These are phyloP conservation scores for Tetranychus piercei DNA, from an alignment of 2,888 invertebrate genomes.

Conservation along the genomic window DNA sequence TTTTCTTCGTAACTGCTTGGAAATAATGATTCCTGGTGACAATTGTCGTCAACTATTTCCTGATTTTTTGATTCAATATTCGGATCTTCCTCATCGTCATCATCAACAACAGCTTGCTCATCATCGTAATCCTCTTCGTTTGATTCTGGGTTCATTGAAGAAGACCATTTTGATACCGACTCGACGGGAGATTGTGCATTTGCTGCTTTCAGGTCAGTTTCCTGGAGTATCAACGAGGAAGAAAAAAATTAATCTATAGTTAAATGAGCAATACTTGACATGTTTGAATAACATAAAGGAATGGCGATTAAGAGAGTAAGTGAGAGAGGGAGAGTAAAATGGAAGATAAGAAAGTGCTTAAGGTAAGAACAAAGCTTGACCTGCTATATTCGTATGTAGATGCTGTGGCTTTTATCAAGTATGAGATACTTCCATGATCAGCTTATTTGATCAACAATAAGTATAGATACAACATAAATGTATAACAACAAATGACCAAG, in stretches of 20 bases:
- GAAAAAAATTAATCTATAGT: background rate
- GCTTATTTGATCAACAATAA: no score
- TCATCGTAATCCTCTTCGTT: background rate
- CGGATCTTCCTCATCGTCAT: background rate
- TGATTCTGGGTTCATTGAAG: background rate
- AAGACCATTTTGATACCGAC: background rate
- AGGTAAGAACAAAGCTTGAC: no score
- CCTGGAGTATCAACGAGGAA: background rate
- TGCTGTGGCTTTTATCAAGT: no score
- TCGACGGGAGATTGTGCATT: background rate
- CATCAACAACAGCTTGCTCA: background rate
- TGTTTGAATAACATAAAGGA: background rate
- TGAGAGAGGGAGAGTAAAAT: no score
- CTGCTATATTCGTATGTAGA: no score
- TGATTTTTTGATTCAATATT: background rate
- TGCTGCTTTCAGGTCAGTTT: background rate
- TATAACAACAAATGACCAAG: no score
- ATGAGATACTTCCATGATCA: no score
- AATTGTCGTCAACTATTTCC: background rate
- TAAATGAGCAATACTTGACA: background rate
- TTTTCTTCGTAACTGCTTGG: no score
- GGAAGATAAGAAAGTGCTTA: no score
- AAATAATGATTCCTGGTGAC: no score
- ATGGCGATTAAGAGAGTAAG: background rate
- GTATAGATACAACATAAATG: no score